Base-by-base conservation (phyloP, 2,888 invertebrate species). In the Synanthedon formicaeformis region DNA sequence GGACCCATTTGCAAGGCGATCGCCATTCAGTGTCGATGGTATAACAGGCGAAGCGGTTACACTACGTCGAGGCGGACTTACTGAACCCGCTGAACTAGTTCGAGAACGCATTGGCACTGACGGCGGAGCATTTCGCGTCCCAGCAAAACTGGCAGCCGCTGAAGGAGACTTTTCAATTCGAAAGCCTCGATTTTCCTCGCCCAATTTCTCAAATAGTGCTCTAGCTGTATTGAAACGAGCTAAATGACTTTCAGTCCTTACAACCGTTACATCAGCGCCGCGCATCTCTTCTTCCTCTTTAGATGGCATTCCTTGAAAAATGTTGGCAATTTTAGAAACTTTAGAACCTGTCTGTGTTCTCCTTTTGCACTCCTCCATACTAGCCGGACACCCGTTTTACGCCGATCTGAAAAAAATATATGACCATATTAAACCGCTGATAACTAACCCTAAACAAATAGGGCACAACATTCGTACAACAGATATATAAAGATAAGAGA, bases 221-320 rank as follows among this genome's bases (percentile, higher is more conserved):
- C 96, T 90, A 2, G 96, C 96, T 78, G 94, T 96, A 78, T 97
- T 96, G 77, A 96, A 96, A 57, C 95, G 88, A n/a, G 96, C 93
- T 67, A 95, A 91, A 75, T 96, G 96, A 67, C 95, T 95, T 81
- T 96, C 95, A 14, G 95, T 95, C 58, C 96, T 90, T 56, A 94
- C 94, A 50, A 95, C 94, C 11, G 93, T 92, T 45, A 92, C 93
- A 66, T 91, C 91, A 61, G 71, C 76, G 57, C 84, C 83, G 65
- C 83, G 81, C 72, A 85, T 79, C 61, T 88, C 87, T 71, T 79
- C 87, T 70, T 80, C 89, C 77, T 80, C 90, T 61, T 79, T 83
- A 52, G 88, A 90, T 62, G 91, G 90, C 88, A 91, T 92, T 61
- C 91, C 92, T 88, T 96, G 95, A 81, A 96, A 96, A 75, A 95